phyloP scores from a whole-genome alignment of 1,140 invertebrate genomes.

The Drosophila azteca region DNA sequence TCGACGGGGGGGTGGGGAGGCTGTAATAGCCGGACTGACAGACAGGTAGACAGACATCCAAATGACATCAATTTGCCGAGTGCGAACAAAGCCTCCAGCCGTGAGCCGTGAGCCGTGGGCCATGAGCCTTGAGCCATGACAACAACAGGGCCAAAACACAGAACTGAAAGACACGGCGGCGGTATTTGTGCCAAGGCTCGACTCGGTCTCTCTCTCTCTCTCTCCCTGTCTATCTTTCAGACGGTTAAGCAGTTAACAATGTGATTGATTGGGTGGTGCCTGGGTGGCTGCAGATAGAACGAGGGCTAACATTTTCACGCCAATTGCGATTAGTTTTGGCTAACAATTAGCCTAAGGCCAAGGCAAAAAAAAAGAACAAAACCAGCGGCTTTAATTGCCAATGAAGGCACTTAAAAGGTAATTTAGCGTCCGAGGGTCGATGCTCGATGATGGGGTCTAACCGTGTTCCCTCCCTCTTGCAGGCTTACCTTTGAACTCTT shows the following conservation, averaged over 20 bases:
- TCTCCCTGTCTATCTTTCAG: too few relatives aligned
- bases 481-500: constrained; percentile 39
- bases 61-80: constrained; percentile 61
- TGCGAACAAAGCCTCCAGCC: constrained; percentile 20
- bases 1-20: not conserved
- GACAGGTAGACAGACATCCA: constrained; percentile 6
- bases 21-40: not conserved
- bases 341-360: constrained; percentile 68
- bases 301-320: constrained; percentile 54
- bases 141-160: constrained; percentile 7
- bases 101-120: not conserved
- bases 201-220: too few relatives aligned
- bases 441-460: not conserved
- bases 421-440: constrained; percentile 54
- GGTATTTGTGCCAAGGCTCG: constrained; percentile 67
- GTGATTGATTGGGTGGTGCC: constrained; percentile 32
- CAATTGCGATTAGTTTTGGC: constrained; percentile 67
- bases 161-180: constrained; percentile 13
- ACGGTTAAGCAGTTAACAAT: constrained; percentile 28
- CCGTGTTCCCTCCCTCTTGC: not conserved
- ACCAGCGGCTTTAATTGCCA: constrained; percentile 70
- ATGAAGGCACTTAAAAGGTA: constrained; percentile 75
- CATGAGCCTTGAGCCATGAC: constrained; percentile 12
- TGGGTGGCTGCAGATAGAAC: constrained; percentile 1
- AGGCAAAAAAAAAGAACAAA: constrained; percentile 37